Conservation (phyloP, 1,140 invertebrate genomes). For the Physella acuta region DNA sequence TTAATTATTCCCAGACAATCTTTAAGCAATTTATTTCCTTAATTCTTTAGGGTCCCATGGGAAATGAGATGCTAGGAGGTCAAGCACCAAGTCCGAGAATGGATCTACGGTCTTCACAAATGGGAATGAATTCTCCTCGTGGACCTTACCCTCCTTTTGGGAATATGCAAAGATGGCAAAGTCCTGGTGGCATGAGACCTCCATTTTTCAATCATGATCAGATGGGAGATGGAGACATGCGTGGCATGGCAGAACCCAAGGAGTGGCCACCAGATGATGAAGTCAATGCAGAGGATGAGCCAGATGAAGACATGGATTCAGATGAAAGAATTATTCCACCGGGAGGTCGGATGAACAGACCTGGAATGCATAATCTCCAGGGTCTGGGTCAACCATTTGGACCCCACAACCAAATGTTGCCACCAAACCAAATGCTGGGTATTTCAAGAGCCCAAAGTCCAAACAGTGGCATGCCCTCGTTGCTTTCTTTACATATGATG, state of each 20-base stretch:
- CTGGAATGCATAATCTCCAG: background rate
- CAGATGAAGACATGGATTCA: slow-evolving; percentile 24
- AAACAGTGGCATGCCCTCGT: slow-evolving; percentile 3
- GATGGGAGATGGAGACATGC: slow-evolving; percentile 23
- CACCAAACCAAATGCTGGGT: background rate
- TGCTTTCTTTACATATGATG: slow-evolving; percentile 22
- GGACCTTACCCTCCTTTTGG: slow-evolving; percentile 11
- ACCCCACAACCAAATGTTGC: background rate
- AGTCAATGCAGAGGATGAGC: slow-evolving; percentile 26
- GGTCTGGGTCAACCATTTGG: slow-evolving; percentile 12
- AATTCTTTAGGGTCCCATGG: background rate
- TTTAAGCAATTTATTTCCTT: background rate
- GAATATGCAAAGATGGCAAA: background rate
- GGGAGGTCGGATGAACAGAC: background rate
- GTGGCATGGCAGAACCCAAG: slow-evolving; percentile 19
- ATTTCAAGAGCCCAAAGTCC: slow-evolving; percentile 12
- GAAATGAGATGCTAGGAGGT: slow-evolving; percentile 6
- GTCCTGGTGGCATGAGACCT: background rate
- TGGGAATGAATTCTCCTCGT: slow-evolving; percentile 11
- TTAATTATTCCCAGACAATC: background rate
- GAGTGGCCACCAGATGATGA: slow-evolving; percentile 29
- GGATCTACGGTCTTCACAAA: background rate
- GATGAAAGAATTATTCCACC: slow-evolving; percentile 16
- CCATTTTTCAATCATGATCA: slow-evolving; percentile 13
- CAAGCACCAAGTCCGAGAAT: background rate